phyloP scores from a whole-genome alignment of 2,888 invertebrate genomes.

The Cylloceria caligata region DNA sequence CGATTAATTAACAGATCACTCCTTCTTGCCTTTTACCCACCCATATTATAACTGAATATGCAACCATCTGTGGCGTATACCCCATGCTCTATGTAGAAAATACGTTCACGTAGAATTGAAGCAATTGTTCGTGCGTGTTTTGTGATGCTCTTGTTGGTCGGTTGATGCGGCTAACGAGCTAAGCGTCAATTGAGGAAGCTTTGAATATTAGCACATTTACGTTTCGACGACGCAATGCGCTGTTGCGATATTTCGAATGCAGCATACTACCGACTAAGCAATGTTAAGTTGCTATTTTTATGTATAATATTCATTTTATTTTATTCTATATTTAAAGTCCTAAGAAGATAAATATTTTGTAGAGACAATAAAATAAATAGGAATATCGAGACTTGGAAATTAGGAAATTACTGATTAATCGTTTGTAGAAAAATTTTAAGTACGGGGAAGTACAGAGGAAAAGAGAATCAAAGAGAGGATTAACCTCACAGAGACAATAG shows the following conservation, averaged over 20 bases:
- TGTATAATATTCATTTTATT: neutral
- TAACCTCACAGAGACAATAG: no score
- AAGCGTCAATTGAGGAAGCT: slow-evolving; percentile 77
- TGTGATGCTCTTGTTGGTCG: slow-evolving; percentile 76
- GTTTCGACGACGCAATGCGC: slow-evolving; percentile 63
- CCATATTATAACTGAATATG: neutral
- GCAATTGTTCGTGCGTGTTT: slow-evolving; percentile 60
- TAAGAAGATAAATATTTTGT: no score
- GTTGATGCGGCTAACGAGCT: slow-evolving; percentile 75
- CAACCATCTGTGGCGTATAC: slow-evolving; percentile 14
- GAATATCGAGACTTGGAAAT: neutral
- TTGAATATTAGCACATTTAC: slow-evolving; percentile 68
- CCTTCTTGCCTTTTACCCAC: neutral
- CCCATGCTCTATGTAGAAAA: slow-evolving; percentile 4
- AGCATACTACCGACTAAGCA: neutral
- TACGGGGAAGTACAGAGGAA: no score
- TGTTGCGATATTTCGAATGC: slow-evolving; percentile 49
- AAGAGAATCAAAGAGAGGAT: no score
- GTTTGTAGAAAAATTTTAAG: neutral
- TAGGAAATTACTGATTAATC: neutral
- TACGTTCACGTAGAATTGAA: slow-evolving; percentile 56
- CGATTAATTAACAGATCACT: neutral
- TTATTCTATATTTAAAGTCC: no score
- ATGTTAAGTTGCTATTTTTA: neutral
- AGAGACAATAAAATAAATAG: no score